Conservation (phyloP, 2,888 invertebrate genomes). For the Norana najaformis region DNA sequence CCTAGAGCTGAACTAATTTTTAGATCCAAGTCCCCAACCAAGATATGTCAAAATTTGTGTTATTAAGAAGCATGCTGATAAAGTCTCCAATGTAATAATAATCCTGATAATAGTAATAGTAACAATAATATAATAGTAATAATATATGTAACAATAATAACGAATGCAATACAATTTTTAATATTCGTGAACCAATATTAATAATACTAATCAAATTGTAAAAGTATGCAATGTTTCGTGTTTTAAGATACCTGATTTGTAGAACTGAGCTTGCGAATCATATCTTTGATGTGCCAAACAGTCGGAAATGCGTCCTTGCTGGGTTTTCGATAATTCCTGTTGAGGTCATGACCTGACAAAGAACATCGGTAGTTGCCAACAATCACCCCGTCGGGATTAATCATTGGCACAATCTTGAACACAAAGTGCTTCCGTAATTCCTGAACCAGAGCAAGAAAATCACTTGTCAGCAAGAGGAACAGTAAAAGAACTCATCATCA, state of each 20-base stretch:
- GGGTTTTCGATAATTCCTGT: constrained; percentile 61
- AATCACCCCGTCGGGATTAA: constrained; percentile 63
- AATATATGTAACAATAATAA: no score
- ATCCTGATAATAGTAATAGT: no score
- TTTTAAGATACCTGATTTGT: neutral
- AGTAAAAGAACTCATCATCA: neutral
- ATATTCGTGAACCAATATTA: neutral
- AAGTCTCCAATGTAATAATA: no score
- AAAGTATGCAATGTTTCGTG: no score
- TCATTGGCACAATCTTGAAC: constrained; percentile 62
- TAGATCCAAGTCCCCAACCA: no score
- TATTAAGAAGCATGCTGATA: no score
- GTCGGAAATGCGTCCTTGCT: constrained; percentile 59
- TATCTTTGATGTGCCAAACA: constrained; percentile 56
- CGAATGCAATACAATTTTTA: neutral
- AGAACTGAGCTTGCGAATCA: constrained; percentile 52
- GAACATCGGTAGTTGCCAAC: constrained; percentile 61
- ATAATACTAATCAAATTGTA: neutral
- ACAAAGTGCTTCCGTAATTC: constrained; percentile 51
- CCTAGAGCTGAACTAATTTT: no score
- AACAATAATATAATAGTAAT: no score
- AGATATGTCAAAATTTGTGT: no score
- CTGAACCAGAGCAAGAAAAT: neutral
- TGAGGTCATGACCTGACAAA: constrained; percentile 58
- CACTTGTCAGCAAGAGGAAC: neutral